These are phyloP conservation scores for Borostomias antarcticus DNA, from an alignment of 2,797 vertebrate genomes.

Conservation along the genomic window DNA sequence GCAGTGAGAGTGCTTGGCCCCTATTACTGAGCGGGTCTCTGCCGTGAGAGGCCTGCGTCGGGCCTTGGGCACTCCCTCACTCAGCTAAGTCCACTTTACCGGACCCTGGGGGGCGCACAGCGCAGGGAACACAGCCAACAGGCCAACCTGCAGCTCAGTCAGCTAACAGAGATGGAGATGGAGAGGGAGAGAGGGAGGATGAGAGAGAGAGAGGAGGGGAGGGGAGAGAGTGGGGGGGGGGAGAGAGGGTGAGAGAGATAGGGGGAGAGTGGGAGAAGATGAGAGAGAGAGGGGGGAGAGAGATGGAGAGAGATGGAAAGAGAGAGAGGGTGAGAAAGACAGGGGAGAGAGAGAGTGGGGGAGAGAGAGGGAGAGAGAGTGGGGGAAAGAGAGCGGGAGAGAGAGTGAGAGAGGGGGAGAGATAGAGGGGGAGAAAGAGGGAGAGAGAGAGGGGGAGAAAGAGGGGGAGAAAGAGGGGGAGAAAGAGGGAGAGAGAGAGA, in stretches of 20 bases:
- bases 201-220: background rate
- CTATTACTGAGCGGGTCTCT: slow-evolving; percentile 6
- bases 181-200: background rate
- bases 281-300: no score
- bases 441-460: background rate
- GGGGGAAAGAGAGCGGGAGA: no score
- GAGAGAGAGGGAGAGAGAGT: no score
- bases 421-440: background rate
- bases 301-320: no score
- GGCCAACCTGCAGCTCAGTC: slow-evolving; percentile 12
- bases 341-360: background rate
- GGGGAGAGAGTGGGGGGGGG: background rate
- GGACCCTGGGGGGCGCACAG: slow-evolving; percentile 14
- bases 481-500: no score
- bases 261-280: no score
- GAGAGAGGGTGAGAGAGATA: no score
- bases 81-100: slow-evolving; percentile 5
- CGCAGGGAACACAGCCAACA: slow-evolving; percentile 9
- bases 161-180: slow-evolving; percentile 14
- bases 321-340: background rate
- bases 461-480: no score
- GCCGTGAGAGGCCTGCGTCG: background rate
- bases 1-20: background rate
- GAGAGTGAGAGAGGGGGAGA: no score
- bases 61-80: slow-evolving; percentile 10